Evolutionary conservation across 2,888 invertebrate species (phyloP).

Genomic region (Linnaemya vulpina): DNA sequence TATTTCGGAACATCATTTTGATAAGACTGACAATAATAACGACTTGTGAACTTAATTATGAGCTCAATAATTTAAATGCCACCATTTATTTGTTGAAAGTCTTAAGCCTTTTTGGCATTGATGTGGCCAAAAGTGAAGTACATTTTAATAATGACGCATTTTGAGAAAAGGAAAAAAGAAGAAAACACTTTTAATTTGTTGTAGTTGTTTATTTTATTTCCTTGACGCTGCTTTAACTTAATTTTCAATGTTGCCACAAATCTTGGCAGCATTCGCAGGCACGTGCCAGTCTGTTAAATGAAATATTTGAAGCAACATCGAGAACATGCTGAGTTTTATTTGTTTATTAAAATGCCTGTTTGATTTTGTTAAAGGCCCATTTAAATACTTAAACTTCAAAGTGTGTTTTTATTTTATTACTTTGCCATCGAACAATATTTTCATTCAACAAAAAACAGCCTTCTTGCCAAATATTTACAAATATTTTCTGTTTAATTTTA

Average conservation of each 20-base stretch:
- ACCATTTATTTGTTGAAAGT: not conserved
- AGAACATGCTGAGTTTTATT: not conserved
- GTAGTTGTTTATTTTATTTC: no score
- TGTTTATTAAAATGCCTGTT: not conserved
- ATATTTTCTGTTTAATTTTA: not conserved
- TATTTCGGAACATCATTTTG: not conserved
- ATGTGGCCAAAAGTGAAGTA: not conserved
- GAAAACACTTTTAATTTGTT: not conserved
- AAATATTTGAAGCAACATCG: not conserved
- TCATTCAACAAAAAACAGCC: not conserved
- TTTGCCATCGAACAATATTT: not conserved
- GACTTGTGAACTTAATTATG: not conserved
- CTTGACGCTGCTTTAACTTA: not conserved
- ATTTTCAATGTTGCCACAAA: not conserved
- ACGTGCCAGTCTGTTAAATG: slow-evolving; percentile 22
- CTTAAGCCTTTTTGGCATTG: not conserved
- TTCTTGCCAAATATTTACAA: not conserved
- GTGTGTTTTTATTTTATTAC: not conserved
- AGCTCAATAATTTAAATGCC: not conserved
- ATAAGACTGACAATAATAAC: not conserved
- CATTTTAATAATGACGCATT: not conserved
- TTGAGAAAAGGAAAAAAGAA: not conserved
- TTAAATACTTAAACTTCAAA: not conserved
- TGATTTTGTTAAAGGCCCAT: not conserved
- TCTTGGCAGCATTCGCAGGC: not conserved